Evolutionary conservation across 1,140 invertebrate species (phyloP), one percentile per base, ranked within the genome.

Genomic region (Drosophila pseudoananassae): DNA sequence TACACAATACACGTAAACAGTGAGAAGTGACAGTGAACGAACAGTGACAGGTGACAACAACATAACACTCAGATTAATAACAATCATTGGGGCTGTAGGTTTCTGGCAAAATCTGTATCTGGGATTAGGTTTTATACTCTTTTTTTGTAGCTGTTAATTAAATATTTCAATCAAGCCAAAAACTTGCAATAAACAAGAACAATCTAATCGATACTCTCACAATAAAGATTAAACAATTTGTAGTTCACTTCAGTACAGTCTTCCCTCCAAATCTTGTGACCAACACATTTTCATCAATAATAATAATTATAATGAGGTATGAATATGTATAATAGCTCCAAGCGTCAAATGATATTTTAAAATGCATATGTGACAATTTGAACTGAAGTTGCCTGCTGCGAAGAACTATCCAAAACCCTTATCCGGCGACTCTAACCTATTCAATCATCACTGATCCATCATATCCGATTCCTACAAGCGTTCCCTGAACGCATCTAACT

Each of bases 31-130:
- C 53, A 55, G 54, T 73, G 68, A 79, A 78, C 53, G 69, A 79
- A 75, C 76, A 78, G 75, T 77, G 76, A 80, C 55, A 49, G 45
- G 54, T 76, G 79, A 85, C 74, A 85, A 70, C 74, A 85, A 85
- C 77, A 78, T 81, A 85, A 81, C 74, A 85, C 56, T 76, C 54
- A 76, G 70, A 77, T 80, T 53, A 61, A 10, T 74, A 79, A 78
- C 56, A 74, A 74, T 72, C n/a, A 74, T 61, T 68, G 31, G 58
- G 15, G 23, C 23, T 52, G 25, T 43, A 54, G 25, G 31, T 55
- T 47, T 29, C 25, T 10, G 31, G 38, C 20, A 20, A 20, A 20
- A 20, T 20, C 25, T 27, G 36, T 23, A 2, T 27, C 4, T 3
- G 31, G 47, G 38, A 23, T 55, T 27, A 27, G 25, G 25, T 27